A percentile compares a stretch with the other conserved stretches of the same genome.
phyloP scores from a whole-genome alignment of 92 coral and sea anemone genomes.

The Paragorgia papillata region DNA sequence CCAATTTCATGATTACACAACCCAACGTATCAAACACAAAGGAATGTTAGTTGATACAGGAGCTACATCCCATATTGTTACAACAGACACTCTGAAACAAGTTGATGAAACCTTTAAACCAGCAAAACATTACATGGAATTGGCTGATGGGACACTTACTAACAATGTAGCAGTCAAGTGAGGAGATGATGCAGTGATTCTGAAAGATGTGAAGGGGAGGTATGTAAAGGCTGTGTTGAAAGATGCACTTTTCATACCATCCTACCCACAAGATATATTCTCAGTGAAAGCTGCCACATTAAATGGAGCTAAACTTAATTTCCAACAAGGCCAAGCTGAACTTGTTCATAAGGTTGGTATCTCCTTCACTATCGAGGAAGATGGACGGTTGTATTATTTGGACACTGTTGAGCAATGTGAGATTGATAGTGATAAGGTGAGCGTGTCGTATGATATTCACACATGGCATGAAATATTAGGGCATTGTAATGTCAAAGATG shows the following conservation, averaged over 20 bases:
- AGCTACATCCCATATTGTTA: slow-evolving; percentile 14
- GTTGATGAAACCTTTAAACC: slow-evolving; percentile 32
- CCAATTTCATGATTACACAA: not conserved
- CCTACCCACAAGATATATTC: slow-evolving; percentile 42
- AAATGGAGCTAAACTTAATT: slow-evolving; percentile 40
- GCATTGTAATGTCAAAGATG: slow-evolving; percentile 30
- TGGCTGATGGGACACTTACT: slow-evolving; percentile 44
- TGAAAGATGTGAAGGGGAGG: slow-evolving; percentile 44
- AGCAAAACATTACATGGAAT: slow-evolving; percentile 38
- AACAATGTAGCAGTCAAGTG: slow-evolving; percentile 46
- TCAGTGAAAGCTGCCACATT: slow-evolving; percentile 22
- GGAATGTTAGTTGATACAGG: slow-evolving; percentile 8
- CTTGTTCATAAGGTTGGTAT: slow-evolving; percentile 40
- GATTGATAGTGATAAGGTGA: slow-evolving; percentile 18
- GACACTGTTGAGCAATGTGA: slow-evolving; percentile 25
- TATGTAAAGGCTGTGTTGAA: slow-evolving; percentile 37
- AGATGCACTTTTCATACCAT: slow-evolving; percentile 30
- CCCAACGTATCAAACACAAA: not conserved
- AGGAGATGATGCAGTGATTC: slow-evolving; percentile 31
- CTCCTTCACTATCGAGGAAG: slow-evolving; percentile 17
- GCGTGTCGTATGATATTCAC: not conserved
- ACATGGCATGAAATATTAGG: slow-evolving; percentile 45
- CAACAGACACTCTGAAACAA: not conserved
- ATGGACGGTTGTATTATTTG: slow-evolving; percentile 30
- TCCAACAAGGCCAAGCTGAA: slow-evolving; percentile 32